Base-by-base conservation (phyloP, 1,140 invertebrate species). In the Zaprionus ghesquierei region DNA sequence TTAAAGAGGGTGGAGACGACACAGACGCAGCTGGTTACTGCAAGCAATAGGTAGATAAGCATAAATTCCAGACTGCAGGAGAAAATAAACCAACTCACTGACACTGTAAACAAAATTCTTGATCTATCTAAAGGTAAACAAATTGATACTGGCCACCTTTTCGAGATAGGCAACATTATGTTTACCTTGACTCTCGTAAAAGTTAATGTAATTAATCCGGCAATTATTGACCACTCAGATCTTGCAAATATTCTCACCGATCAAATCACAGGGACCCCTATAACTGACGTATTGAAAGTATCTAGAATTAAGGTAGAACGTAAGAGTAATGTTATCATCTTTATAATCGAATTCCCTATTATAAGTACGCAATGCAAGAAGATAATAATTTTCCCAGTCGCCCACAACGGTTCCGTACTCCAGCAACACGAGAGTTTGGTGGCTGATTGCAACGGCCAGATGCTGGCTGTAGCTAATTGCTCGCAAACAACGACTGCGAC, bases 91-190 rank as follows among this genome's bases (percentile, higher is more conserved):
- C n/a, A n/a, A n/a, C n/a, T n/a, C n/a, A n/a, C n/a, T n/a, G n/a
- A n/a, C n/a, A 63, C 33, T 8, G 9, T 25, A 3, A 54, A 44
- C 38, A 5, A 64, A 35, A 33, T 64, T 55, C 23, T 64, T 8
- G 44, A 23, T 18, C 5, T 25, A 3, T 3, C 35, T 59, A 69
- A 35, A 51, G 64, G 41, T 10, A 69, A 8, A 61, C 25, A 25
- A 25, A 25, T 5, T 25, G 25, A 75, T 59, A 59, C 54, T 13
- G 46, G 20, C 18, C 54, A 70, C 23, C 50, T 64, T 12, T 75
- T 54, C 25, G 53, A 74, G 41, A 33, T 74, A 10, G 20, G 58
- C 18, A 74, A 74, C 46, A 31, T 65, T 31, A 75, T 75, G 50
- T 5, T 25, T 5, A 25, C 25, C 5, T 22, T 75, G 13, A 55